A percentile compares a stretch with the other conserved stretches of the same genome.
These are phyloP conservation scores for Ranitomeya variabilis DNA, from an alignment of 2,113 vertebrate genomes.

Conservation along the genomic window DNA sequence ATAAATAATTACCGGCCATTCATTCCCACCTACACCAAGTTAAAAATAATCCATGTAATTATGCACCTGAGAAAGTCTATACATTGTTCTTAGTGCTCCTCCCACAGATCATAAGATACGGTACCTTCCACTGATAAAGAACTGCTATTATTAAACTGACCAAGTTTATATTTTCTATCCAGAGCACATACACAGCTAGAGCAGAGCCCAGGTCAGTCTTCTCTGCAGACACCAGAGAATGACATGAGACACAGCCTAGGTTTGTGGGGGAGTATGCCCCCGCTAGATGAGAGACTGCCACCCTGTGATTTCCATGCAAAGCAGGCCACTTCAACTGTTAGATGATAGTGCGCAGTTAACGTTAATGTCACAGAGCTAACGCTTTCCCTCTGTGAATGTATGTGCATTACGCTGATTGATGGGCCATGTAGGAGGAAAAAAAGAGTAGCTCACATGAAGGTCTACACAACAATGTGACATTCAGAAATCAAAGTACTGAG, in stretches of 20 bases:
- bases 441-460: not conserved
- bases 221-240: not conserved
- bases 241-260: not conserved
- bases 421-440: constrained; percentile 10
- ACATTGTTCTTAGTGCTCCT: no score
- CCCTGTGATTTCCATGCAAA: constrained; percentile 32
- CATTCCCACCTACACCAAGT: no score
- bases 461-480: constrained; percentile 41
- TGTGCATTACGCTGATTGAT: constrained; percentile 24
- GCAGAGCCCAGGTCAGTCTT: not conserved
- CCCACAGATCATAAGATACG: no score
- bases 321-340: not conserved
- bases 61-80: no score
- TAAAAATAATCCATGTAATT: no score
- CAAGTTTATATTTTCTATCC: not conserved
- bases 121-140: no score
- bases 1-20: no score
- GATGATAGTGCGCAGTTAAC: constrained; percentile 14
- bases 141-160: no score
- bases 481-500: constrained; percentile 34
- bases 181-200: not conserved
- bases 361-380: not conserved
- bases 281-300: not conserved
- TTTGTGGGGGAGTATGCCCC: not conserved
- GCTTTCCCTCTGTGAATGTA: not conserved